Base-by-base conservation (phyloP, 2,888 invertebrate species). In the Orgyia antiqua region DNA sequence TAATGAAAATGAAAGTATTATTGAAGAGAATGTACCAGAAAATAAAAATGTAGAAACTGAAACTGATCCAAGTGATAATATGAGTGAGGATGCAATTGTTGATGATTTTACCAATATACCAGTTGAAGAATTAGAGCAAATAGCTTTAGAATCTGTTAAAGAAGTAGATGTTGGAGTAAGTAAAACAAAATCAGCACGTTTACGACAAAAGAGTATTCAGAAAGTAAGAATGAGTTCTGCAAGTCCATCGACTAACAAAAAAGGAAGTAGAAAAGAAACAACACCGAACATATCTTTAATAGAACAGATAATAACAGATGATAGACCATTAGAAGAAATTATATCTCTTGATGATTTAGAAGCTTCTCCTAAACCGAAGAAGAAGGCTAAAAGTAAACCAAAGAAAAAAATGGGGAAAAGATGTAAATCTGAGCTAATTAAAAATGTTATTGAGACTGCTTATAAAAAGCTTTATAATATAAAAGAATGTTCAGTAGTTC, bases 261-360 rank as follows among this genome's bases (percentile, higher is more conserved):
- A 50, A 39, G 50, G 32, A 25, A 51, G 45, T 13, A 70, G 51
- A 33, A 78, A 67, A 49, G 1, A 43, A 0, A 77, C 72, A 42
- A 43, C 76, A 4, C 76, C 78, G 17, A 83, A 76, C 44, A 79
- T 84, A 57, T 83, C 83, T 10, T 65, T 83, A 1, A 61, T 82
- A 37, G 84, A 86, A 41, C 76, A 84, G 46, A 83, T 80, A 12
- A 75, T 87, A 31, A 73, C 65, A 20, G 80, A 80, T 48, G 77
- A 84, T 24, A 65, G 73, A 41, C 83, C 82, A 13, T 38, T 80
- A 23, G 82, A 84, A 55, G 84, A 83, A 13, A 77, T 80, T 30
- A 80, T 82, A 61, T 73, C 73, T 3, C 55, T 84, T 8, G 75
- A 79, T 29, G 77, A 70, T 34, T 55, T 75, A n/a, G 82, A 80